Base-by-base conservation (phyloP, 2,113 vertebrate species). In the Lampris incognitus region DNA sequence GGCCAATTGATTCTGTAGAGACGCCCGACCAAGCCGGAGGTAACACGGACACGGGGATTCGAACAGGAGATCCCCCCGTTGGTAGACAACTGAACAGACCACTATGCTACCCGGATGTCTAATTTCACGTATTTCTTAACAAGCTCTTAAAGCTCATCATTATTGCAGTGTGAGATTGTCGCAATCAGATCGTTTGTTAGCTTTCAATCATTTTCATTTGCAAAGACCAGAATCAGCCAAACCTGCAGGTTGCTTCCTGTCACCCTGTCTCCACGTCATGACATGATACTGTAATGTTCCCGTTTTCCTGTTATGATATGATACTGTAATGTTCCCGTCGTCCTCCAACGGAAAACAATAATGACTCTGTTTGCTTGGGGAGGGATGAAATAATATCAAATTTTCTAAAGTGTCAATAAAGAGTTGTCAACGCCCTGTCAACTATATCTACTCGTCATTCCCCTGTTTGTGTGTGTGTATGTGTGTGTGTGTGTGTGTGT, bases 361-460 rank as follows among this genome's bases (percentile, higher is more conserved):
- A 1, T 2, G 56, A 52, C 59, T 24, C 66, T n/a, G 6, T 11
- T 3, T 40, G 1, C 60, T 11, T 24, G 2, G 37, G 24, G 5
- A 58, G n/a, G 13, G 36, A 6, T 0, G 11, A 62, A 39, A 63
- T 55, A 37, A 46, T 9, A 36, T 8, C 49, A 40, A 51, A 37
- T 3, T 10, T 65, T 51, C 51, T 11, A 59, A 61, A 62, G 44
- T 9, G 11, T 48, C 42, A 46, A n/a, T 38, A 57, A 37, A 37
- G 24, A 60, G 57, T 41, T 38, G 54, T 24, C 42, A 50, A 2
- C 42, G 9, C 8, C 44, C 62, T 44, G 37, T 63, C 39, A 50
- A 54, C 24, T 55, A 9, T 2, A 72, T 56, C 63, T 36, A 39
- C 61, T 69, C 64, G 44, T 67, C 60, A 54, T 44, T 77, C 66